phyloP scores from a whole-genome alignment of 2,113 vertebrate species.

The Chaetodon auriga region DNA sequence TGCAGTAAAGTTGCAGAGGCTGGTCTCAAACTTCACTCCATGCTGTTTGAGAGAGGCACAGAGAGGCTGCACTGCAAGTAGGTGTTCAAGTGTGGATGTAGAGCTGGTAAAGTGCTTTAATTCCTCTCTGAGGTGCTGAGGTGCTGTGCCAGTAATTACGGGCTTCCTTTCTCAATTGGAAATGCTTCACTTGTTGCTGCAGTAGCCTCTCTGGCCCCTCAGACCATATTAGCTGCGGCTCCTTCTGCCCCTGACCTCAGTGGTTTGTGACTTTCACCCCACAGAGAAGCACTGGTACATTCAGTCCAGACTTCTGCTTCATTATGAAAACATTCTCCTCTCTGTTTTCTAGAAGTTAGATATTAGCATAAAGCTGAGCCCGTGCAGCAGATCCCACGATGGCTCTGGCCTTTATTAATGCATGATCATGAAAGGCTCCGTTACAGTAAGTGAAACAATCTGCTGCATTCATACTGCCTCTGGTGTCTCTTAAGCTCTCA shows the following conservation, averaged over 20 bases:
- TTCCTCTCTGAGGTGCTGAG: conserved; percentile 20
- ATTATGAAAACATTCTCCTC: conserved; percentile 2
- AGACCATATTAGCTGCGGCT: not conserved
- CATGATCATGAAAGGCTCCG: conserved; percentile 27
- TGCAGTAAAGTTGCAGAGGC: conserved; percentile 10
- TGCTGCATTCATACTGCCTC: conserved; percentile 15
- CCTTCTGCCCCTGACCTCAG: conserved; percentile 32
- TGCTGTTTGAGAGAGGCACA: conserved; percentile 8
- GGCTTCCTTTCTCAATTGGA: conserved; percentile 43
- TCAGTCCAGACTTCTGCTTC: not conserved
- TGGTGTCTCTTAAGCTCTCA: conserved; percentile 35
- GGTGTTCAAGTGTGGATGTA: conserved; percentile 31
- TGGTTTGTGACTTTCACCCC: not conserved
- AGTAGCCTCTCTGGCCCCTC: not conserved
- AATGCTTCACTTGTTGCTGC: conserved; percentile 55
- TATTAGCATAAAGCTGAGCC: conserved; percentile 7
- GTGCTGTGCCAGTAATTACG: conserved; percentile 42
- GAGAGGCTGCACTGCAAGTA: conserved; percentile 34
- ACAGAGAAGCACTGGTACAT: not conserved
- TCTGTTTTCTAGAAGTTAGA: conserved; percentile 15
- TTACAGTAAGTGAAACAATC: conserved; percentile 34
- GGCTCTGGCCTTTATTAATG: conserved; percentile 32
- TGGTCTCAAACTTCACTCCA: conserved; percentile 17
- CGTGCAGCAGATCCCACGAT: not conserved
- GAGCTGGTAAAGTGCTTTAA: conserved; percentile 42